These are phyloP conservation scores for Calosoma granatense DNA, from an alignment of 1,140 invertebrate species.

Conservation along the genomic window DNA sequence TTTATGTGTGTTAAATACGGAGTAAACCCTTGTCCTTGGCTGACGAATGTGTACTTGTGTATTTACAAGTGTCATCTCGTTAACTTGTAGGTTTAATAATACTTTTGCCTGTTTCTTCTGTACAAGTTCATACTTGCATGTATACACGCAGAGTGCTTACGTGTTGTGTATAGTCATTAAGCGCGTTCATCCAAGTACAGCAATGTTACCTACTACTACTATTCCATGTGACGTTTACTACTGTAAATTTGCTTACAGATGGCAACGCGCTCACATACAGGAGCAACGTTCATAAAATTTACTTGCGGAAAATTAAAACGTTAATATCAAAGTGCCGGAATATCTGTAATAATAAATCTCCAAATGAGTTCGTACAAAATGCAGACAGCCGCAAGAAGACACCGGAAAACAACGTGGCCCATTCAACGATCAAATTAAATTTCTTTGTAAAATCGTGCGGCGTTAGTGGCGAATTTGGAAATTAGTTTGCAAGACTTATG, in stretches of 20 bases:
- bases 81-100: neutral
- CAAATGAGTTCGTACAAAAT: neutral
- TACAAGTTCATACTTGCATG: no score
- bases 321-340: constrained; percentile 5
- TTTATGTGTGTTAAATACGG: no score
- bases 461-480: no score
- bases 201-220: no score
- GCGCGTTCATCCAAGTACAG: no score
- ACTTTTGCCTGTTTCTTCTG: neutral
- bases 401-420: neutral
- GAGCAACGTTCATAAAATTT: constrained; percentile 2
- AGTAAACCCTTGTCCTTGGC: no score
- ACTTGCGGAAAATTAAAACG: constrained; percentile 6
- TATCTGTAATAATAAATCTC: neutral
- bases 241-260: no score
- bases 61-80: no score
- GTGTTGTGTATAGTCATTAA: neutral
- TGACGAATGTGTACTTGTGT: no score
- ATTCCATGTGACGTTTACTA: neutral
- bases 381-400: neutral
- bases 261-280: neutral
- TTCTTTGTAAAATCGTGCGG: no score
- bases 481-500: no score
- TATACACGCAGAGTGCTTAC: neutral
- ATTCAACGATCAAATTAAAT: neutral